Conservation (phyloP, 2,113 vertebrate genomes). For the Protobothrops mucrosquamatus region DNA sequence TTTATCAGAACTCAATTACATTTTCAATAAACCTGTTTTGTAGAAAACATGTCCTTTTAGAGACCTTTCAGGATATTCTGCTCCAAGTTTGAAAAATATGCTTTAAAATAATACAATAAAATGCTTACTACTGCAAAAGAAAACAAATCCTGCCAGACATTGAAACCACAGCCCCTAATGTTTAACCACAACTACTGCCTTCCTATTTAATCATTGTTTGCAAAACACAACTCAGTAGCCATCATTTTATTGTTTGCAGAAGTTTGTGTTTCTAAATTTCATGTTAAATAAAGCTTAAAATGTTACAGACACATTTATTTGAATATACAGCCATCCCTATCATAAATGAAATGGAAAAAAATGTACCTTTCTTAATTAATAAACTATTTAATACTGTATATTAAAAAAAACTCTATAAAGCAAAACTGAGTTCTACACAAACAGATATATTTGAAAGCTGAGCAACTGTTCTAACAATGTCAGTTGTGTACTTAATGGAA, state of each 20-base stretch:
- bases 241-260: conserved; percentile 27
- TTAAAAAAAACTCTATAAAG: neutral
- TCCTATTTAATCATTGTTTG: conserved; percentile 12
- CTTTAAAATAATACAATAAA: conserved; percentile 11
- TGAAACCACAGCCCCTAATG: conserved; percentile 23
- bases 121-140: conserved; percentile 15
- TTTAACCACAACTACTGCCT: conserved; percentile 25
- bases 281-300: neutral
- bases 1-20: neutral
- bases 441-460: neutral
- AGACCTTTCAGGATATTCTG: conserved; percentile 1
- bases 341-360: neutral
- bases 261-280: conserved; percentile 19
- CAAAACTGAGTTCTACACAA: neutral
- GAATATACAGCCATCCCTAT: neutral
- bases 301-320: neutral
- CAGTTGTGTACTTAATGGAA: neutral
- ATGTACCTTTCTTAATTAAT: neutral
- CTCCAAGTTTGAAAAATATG: neutral
- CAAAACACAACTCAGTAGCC: conserved; percentile 13
- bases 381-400: neutral
- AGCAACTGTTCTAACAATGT: neutral
- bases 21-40: conserved; percentile 7
- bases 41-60: conserved; percentile 10
- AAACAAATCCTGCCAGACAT: conserved; percentile 12